Base-by-base conservation (phyloP, 2,797 vertebrate genomes). In the Hoplostethus mediterraneus region DNA sequence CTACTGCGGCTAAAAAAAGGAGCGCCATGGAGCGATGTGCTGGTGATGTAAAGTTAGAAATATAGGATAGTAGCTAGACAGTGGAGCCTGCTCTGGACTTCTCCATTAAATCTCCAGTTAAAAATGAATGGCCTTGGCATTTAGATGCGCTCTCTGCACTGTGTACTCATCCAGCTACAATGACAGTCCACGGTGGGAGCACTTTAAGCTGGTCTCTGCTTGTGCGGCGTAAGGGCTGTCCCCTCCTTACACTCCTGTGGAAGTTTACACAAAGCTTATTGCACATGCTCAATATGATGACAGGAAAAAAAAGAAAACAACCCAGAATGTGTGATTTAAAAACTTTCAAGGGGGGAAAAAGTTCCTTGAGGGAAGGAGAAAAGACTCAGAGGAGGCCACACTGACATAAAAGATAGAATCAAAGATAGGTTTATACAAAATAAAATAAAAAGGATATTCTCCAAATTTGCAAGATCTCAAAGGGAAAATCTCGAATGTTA, bases 81-180 rank as follows among this genome's bases (percentile, higher is more conserved):
- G 63, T 9, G 0, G 66, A 80, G 54, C n/a, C 6, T 5, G 10
- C 30, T 31, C 45, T 3, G 16, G 52, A 87, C 80, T 85, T 85
- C 84, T 88, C 80, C 87, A 89, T 92, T 91, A 90, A 89, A 88
- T 16, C 57, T 54, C 63, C 17, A 0, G 72, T 91, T 84, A 89
- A 90, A 92, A 84, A 90, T 87, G 63, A 89, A 93, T 88, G 73
- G 21, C 54, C 25, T 45, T 76, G 79, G 70, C 78, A 69, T 83
- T 76, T 67, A 49, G 69, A 67, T 36, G 73, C 61, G 57, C 67
- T 70, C 31, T 2, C 52, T 75, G 65, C 45, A 65, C 45, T 4
- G 60, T 63, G 70, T 28, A 69, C 40, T 11, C 61, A 28, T 54
- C 45, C 57, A 63, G 49, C 63, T 61, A 25, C 17, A 54, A 71